Conservation (phyloP, 2,888 invertebrate genomes). For the Pandemis corylana region DNA sequence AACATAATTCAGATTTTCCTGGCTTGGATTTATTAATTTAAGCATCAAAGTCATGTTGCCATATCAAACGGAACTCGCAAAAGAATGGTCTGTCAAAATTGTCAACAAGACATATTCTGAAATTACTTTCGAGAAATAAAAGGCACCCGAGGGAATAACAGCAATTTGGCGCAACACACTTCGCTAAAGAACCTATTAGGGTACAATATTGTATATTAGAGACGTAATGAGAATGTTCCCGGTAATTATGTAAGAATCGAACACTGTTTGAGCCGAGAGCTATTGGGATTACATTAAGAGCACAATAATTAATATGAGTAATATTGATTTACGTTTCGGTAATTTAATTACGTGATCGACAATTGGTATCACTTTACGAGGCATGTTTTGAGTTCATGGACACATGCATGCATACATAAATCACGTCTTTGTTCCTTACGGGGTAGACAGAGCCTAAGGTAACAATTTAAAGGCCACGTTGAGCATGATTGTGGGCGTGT, state of each 20-base stretch:
- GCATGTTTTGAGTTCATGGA: no score
- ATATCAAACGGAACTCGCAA: constrained; percentile 9
- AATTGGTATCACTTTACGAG: no score
- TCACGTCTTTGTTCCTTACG: no score
- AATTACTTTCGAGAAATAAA: constrained; percentile 10
- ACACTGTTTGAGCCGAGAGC: neutral
- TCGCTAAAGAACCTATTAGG: constrained; percentile 20
- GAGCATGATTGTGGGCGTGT: no score
- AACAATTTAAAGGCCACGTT: no score
- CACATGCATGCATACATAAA: no score
- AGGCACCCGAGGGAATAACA: constrained; percentile 5
- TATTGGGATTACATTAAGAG: neutral
- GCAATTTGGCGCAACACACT: constrained; percentile 12
- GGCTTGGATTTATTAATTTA: neutral
- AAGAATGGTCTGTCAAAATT: constrained; percentile 14
- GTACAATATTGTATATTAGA: constrained; percentile 21
- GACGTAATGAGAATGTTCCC: constrained; percentile 5
- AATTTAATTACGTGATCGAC: no score
- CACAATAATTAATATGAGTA: neutral
- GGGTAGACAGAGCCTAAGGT: no score
- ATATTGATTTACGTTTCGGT: neutral
- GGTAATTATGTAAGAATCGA: constrained; percentile 4
- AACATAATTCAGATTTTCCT: neutral
- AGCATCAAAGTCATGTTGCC: no score
- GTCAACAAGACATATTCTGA: constrained; percentile 1